These are phyloP conservation scores for Virgularia gustaviana DNA, from an alignment of 92 coral and sea anemone species.

Conservation along the genomic window DNA sequence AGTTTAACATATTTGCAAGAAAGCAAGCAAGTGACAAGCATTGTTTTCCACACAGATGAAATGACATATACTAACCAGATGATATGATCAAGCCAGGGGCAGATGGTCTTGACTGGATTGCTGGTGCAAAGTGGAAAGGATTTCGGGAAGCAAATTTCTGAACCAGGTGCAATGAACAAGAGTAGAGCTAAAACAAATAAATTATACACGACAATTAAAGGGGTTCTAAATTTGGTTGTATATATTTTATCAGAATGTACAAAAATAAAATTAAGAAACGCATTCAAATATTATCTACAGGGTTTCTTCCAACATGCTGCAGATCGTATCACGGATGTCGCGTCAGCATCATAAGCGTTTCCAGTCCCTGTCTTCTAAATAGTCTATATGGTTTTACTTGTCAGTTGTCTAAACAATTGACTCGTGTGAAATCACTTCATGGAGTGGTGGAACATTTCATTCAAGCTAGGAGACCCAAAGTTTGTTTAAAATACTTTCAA, in stretches of 20 bases:
- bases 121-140: slow-evolving; percentile 62
- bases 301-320: no score
- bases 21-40: not conserved
- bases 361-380: no score
- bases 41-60: not conserved
- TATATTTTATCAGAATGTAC: no score
- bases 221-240: not conserved
- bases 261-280: no score
- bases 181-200: slow-evolving; percentile 23
- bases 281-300: no score
- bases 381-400: no score
- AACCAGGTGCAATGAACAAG: slow-evolving; percentile 86
- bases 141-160: slow-evolving; percentile 73
- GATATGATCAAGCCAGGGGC: slow-evolving; percentile 90
- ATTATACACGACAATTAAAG: not conserved
- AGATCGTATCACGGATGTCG: no score
- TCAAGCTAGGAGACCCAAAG: no score
- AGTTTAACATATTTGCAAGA: not conserved
- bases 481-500: no score
- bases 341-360: no score
- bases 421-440: no score
- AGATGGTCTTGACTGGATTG: slow-evolving; percentile 65
- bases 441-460: no score
- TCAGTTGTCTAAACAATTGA: not conserved
- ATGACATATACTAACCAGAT: slow-evolving; percentile 61